Base-by-base conservation (phyloP, 30 jellyfish, hydroid and myxozoan genomes). In the Chrysaora quinquecirrha region DNA sequence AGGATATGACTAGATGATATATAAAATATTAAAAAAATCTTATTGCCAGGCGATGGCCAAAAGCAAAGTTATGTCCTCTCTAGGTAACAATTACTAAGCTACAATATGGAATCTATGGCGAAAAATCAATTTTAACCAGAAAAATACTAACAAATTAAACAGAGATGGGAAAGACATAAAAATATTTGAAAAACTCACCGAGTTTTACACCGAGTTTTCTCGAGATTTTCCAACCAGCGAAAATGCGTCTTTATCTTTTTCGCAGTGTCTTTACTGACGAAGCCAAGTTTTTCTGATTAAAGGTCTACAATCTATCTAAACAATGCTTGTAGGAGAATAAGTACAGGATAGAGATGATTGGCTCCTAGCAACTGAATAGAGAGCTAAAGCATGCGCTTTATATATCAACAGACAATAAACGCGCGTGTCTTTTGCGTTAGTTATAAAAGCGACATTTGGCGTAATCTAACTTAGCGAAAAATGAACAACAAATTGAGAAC, bases 361-460 rank as follows among this genome's bases (percentile, higher is more conserved):
- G 82, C 43, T 46, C 90, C 73, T 29, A 67, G 90, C 90, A 80
- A 80, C 90, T 29, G 21, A 80, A 67, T 54, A 48, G 72, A 67
- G 90, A 46, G 83, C 77, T n/a, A 48, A 80, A 80, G 64, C 90
- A 80, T 79, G 90, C 90, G 90, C 75, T 80, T 2, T 48, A 71
- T 2, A 14, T 7, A 33, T 35, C 34, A 14, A 4, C 20, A 4
- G 83, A 80, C 90, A 80, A 80, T n/a, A 61, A 22, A 20, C 24
- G 49, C 76, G 76, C 90, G 90, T 80, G 90, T 80, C 77, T 29
- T 11, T 12, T 60, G 30, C 82, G 14, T 29, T 25, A 54, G 65
- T 67, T 65, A 83, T 65, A 21, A 31, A 12, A 69, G 70, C 71
- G 30, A 56, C 76, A 66, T 27, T 80, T 67, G 90, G 34, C 28